phyloP scores from a whole-genome alignment of 2,888 invertebrate species.

The Leucophora obtusa region DNA sequence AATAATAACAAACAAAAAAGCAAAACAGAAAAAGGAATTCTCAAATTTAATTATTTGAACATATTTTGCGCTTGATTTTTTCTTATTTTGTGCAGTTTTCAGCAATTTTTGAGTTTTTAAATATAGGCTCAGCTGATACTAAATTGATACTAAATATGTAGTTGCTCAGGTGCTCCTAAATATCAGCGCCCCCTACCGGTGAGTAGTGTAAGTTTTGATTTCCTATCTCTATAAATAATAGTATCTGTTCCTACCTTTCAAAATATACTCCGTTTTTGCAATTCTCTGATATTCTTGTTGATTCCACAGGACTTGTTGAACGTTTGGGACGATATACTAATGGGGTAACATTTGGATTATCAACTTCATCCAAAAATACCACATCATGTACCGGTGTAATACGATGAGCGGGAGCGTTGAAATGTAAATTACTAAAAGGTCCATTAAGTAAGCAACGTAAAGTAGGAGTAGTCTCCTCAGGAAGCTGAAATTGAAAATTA shows the following conservation, averaged over 20 bases:
- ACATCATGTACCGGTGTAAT: slow-evolving; percentile 74
- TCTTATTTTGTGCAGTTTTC: too few species aligned
- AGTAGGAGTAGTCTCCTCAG: slow-evolving; percentile 72
- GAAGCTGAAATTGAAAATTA: slow-evolving; percentile 69
- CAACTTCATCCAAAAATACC: slow-evolving; percentile 74
- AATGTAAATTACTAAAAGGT: slow-evolving; percentile 75
- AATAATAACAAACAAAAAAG: too few species aligned
- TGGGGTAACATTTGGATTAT: slow-evolving; percentile 70
- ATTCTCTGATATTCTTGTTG: slow-evolving; percentile 14
- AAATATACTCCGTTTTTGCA: slow-evolving; percentile 8
- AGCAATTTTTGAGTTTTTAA: too few species aligned
- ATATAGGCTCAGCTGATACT: too few species aligned
- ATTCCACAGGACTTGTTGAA: slow-evolving; percentile 53
- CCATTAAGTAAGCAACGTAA: slow-evolving; percentile 75
- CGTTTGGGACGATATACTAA: slow-evolving; percentile 73
- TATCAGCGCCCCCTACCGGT: too few species aligned
- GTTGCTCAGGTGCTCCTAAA: too few species aligned
- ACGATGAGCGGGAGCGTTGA: slow-evolving; percentile 71
- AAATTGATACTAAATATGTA: too few species aligned
- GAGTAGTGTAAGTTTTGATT: too few species aligned
- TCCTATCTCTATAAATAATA: too few species aligned
- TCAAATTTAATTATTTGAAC: too few species aligned
- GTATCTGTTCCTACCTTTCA: slow-evolving; percentile 27
- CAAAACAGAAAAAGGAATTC: too few species aligned
- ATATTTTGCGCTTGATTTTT: too few species aligned